Percentiles rank a stretch among this genome's conserved stretches.
phyloP scores from a whole-genome alignment of 1,140 invertebrate species.

The Portunus trituberculatus region DNA sequence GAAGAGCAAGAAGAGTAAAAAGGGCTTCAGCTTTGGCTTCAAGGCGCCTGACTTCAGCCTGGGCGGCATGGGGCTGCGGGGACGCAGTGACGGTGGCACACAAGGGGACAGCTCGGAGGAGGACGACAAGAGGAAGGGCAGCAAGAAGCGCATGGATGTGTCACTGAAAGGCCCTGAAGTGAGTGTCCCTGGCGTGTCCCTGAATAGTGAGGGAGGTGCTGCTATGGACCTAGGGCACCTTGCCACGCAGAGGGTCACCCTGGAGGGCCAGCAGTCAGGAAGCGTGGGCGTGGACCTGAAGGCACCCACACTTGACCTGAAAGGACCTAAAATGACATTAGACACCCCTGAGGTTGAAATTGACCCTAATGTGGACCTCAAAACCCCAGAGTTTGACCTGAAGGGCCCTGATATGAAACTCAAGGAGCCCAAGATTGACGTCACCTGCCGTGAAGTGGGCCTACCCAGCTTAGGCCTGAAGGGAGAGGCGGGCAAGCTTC shows the following conservation, averaged over 20 bases:
- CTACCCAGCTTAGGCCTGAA: slow-evolving; percentile 48
- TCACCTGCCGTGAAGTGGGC: slow-evolving; percentile 53
- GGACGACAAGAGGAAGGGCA: neutral
- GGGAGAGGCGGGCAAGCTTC: neutral
- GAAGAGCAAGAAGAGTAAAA: slow-evolving; percentile 57
- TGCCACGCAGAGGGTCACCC: neutral
- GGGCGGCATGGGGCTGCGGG: slow-evolving; percentile 34
- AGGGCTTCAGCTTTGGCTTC: slow-evolving; percentile 58
- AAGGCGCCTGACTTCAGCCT: slow-evolving; percentile 51
- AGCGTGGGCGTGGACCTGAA: neutral
- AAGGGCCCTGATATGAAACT: neutral
- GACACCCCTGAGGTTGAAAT: neutral
- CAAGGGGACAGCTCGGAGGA: slow-evolving; percentile 15
- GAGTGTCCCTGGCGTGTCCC: neutral
- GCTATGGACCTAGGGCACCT: neutral
- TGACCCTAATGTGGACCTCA: neutral
- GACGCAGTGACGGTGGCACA: neutral
- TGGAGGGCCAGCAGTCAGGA: neutral
- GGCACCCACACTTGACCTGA: neutral
- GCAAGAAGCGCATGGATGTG: slow-evolving; percentile 29
- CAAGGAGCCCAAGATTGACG: neutral
- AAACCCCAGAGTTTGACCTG: neutral
- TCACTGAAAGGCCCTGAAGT: slow-evolving; percentile 54
- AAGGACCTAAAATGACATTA: slow-evolving; percentile 38
- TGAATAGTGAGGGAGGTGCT: neutral